Evolutionary conservation across 1,140 invertebrate genomes (phyloP), one percentile per base, ranked within the genome.

Genomic region (Cherax destructor): DNA sequence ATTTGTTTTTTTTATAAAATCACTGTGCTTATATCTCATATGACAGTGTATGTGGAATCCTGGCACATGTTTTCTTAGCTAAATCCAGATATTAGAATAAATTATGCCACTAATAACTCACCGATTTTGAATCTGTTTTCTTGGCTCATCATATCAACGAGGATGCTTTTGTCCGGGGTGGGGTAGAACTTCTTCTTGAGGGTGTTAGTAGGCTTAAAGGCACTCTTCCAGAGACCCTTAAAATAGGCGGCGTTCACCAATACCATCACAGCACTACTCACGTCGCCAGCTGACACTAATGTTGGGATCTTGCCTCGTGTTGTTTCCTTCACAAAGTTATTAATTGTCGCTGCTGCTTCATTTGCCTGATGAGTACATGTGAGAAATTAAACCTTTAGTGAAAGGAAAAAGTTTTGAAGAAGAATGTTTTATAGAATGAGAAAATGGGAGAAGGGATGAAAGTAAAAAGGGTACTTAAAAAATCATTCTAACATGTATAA

Each of bases 241-340:
- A 98, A 98, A 94, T 98, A 97, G 76, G 98, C 95, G 18, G 97
- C 97, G 94, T 98, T 98, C 2, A 98, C 94, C 2, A 98, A 94
- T 9, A 98, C 95, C 47, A 98, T 86, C 88, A 95, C 94, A 95
- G 95, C 49, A 10, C 11, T n/a, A 7, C 3, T 11, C 47, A 86
- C 47, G 3, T 0, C 90, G 96, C 96, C 94, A 0, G 95, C 88
- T 50, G 94, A 94, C 91, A 78, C 94, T 93, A 49, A 76, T 83
- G 92, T 77, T 13, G 94, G 41, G 47, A 86, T 86, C 16, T 52
- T 49, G 69, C 84, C 84, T 30, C 74, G n/a, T 13, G 84, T 86
- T 49, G 72, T 52, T 3, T 77, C 4, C n/a, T n/a, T 77, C 4
- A 86, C 84, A 47, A 86, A 86, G 4, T n/a, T 3, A 18, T 86